Percentiles rank a stretch among this genome's conserved stretches.
phyloP scores from a whole-genome alignment of 1,140 invertebrate species.

The Rhynchophorus ferrugineus region DNA sequence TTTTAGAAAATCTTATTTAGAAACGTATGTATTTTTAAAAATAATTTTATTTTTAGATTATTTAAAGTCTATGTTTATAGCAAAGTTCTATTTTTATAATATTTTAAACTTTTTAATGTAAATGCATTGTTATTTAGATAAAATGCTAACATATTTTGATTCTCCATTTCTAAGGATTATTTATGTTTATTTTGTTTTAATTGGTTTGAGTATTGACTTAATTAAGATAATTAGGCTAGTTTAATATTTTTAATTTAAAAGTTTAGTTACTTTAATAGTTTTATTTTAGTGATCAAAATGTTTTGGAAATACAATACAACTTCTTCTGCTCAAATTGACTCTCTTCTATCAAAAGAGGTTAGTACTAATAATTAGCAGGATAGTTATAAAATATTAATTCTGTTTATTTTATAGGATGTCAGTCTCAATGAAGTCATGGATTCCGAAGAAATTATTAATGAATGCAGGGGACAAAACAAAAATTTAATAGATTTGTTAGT shows the following conservation, averaged over 20 bases:
- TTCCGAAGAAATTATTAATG: slow-evolving; percentile 90
- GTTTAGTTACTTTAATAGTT: too few relatives aligned
- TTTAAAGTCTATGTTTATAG: slow-evolving; percentile 2
- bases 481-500: slow-evolving; percentile 90
- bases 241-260: too few relatives aligned
- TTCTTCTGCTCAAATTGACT: slow-evolving; percentile 65
- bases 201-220: too few relatives aligned
- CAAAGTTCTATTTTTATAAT: not conserved
- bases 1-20: slow-evolving; percentile 23
- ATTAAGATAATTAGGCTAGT: too few relatives aligned
- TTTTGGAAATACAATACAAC: slow-evolving; percentile 74
- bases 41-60: slow-evolving; percentile 2
- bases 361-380: too few relatives aligned
- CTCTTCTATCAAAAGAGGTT: slow-evolving; percentile 68
- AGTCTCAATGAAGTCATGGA: slow-evolving; percentile 85
- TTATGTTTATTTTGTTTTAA: too few relatives aligned
- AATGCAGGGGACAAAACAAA: slow-evolving; percentile 90
- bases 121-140: not conserved
- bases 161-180: too few relatives aligned
- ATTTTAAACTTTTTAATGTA: not conserved
- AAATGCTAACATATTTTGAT: too few relatives aligned
- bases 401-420: slow-evolving; percentile 64
- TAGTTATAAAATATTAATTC: not conserved
- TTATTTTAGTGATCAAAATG: slow-evolving; percentile 48
- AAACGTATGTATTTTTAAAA: slow-evolving; percentile 13